Evolutionary conservation across 2,797 vertebrate genomes (phyloP).

Genomic region (Pterois miles): DNA sequence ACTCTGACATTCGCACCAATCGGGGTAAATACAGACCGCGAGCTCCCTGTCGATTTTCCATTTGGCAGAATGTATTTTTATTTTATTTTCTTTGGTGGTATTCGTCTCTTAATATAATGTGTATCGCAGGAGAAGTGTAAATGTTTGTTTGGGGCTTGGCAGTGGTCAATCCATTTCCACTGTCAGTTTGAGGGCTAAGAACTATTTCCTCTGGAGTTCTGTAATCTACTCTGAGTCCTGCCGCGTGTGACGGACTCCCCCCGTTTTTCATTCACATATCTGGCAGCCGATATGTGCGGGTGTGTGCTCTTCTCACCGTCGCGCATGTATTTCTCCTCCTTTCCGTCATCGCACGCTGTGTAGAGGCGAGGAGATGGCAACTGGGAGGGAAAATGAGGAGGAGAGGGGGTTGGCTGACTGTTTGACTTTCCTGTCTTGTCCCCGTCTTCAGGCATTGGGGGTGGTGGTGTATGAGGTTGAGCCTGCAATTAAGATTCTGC

Average conservation of each 20-base stretch:
- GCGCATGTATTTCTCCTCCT: slow-evolving; percentile 27
- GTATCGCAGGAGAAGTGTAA: slow-evolving; percentile 29
- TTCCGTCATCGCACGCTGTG: not conserved
- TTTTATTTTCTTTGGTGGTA: not conserved
- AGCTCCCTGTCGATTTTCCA: slow-evolving; percentile 50
- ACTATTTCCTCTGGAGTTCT: slow-evolving; percentile 66
- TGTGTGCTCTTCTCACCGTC: not conserved
- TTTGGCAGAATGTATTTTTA: slow-evolving; percentile 25
- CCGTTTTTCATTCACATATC: slow-evolving; percentile 13
- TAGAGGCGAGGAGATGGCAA: slow-evolving; percentile 41
- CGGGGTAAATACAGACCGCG: slow-evolving; percentile 36
- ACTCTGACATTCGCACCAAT: slow-evolving; percentile 48
- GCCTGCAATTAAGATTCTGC: slow-evolving; percentile 79
- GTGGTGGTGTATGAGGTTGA: slow-evolving; percentile 16
- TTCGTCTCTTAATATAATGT: slow-evolving; percentile 31
- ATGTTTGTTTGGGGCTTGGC: slow-evolving; percentile 62
- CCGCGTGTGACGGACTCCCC: slow-evolving; percentile 58
- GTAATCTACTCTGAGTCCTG: slow-evolving; percentile 73
- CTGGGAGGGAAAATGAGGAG: slow-evolving; percentile 15
- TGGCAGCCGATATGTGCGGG: not conserved
- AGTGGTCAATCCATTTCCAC: slow-evolving; percentile 63
- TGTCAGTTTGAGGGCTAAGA: slow-evolving; percentile 56
- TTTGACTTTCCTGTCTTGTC: slow-evolving; percentile 67
- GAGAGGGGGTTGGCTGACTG: slow-evolving; percentile 21
- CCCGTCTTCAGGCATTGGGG: slow-evolving; percentile 33